Base-by-base conservation (phyloP, 1,140 invertebrate genomes). In the Zaprionus gabonicus region DNA sequence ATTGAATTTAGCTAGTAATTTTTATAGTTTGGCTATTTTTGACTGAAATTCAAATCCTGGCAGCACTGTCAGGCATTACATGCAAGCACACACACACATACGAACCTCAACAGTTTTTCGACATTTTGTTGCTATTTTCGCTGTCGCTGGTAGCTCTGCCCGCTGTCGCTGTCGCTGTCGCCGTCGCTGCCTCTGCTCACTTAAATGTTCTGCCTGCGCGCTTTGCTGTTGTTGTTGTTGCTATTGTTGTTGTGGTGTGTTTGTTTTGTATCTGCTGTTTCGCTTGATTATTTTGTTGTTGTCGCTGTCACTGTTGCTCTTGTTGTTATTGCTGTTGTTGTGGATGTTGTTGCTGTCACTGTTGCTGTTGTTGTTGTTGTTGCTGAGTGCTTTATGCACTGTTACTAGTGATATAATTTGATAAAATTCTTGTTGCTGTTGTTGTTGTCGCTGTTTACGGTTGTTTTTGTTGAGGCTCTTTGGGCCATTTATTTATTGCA, bases 101-200 rank as follows among this genome's bases (percentile, higher is more conserved):
- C 79, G 64, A 77, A 88, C 85, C 81, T 88, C 81, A 88, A 82
- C 78, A 88, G 81, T 85, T 88, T 88, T 90, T 90, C 76, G 76
- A 82, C 85, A 88, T 88, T 90, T 85, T 88, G 81, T 76, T 84
- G 79, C 76, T 90, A 81, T 90, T 88, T 90, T 67, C 62, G 71
- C 68, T 78, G 75, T 36, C 51, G 49, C 57, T 53, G 76, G 76
- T 57, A 57, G 80, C 46, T 36, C 46, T 70, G 56, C 78, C 36
- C 41, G 15, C 74, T 34, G 80, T 41, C n/a, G 51, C 44, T 25
- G 71, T 49, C 23, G 51, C 44, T 25, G 71, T 49, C 23, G 60
- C 65, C 56, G 82, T 36, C 63, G 66, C 75, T 46, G 81, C 66
- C 68, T 58, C 72, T 46, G 75, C 59, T 74, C 81, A 84, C 77